Conservation (phyloP, 2,797 vertebrate genomes). For the Gymnodraco acuticeps region DNA sequence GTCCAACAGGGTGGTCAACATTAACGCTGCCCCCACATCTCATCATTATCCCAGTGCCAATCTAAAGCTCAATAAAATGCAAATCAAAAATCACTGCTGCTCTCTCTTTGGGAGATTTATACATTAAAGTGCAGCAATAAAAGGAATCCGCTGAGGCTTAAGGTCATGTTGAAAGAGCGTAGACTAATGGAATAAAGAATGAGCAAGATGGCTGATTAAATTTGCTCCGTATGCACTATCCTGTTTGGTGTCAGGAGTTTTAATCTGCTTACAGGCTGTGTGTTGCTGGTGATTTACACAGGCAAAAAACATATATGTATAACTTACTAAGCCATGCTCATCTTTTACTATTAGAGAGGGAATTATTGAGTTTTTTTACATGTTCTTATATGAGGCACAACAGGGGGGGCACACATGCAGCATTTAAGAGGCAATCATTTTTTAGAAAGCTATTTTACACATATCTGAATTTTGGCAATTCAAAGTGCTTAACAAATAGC, state of each 20-base stretch:
- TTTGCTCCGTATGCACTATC: constrained; percentile 39
- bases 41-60: constrained; percentile 64
- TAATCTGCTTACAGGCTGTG: constrained; percentile 62
- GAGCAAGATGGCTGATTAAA: constrained; percentile 66
- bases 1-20: constrained; percentile 49
- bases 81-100: constrained; percentile 62
- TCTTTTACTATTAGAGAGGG: constrained; percentile 60
- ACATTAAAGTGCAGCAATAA: constrained; percentile 74
- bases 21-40: constrained; percentile 61
- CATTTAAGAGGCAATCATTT: constrained; percentile 40
- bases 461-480: too few species aligned
- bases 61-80: constrained; percentile 76
- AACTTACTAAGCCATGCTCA: constrained; percentile 49
- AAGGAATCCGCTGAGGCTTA: constrained; percentile 57
- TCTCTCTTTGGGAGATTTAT: constrained; percentile 70
- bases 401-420: constrained; percentile 15
- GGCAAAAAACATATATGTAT: constrained; percentile 26
- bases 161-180: constrained; percentile 70
- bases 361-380: constrained; percentile 18
- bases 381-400: constrained; percentile 23
- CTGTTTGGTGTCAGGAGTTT: constrained; percentile 64
- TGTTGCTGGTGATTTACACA: constrained; percentile 52
- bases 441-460: constrained; percentile 3
- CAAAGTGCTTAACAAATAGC: too few species aligned
- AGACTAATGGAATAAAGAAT: constrained; percentile 73